Base-by-base conservation (phyloP, 1,140 invertebrate species). In the Ganaspis sp. region DNA sequence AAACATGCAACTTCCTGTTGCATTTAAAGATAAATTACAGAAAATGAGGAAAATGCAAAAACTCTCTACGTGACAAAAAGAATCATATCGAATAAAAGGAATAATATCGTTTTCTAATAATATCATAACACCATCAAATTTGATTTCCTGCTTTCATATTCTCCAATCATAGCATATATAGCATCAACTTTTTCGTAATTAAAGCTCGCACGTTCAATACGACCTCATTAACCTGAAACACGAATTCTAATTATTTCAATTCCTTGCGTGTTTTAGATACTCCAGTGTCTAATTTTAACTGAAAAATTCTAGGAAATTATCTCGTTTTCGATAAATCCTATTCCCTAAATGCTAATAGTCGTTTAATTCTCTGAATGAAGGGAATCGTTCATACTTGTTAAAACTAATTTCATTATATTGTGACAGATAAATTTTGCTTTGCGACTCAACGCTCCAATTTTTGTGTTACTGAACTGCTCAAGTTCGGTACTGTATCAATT, bases 211-310 rank as follows among this genome's bases (percentile, higher is more conserved):
- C 54, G 23, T 64, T 64, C 54, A 29, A 64, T 64, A 15, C 54
- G 23, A 64, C 54, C 54, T 64, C 54, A 64, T 64, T 64, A 45
- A 34, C 23, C 49, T 29, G 72, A 73, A 49, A 54, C 72, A 73
- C 49, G 42, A 73, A 49, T 73, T 73, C 49, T 34, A 34, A 58
- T 73, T 73, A 73, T 73, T 73, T 54, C 49, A 73, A 73, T 73
- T 73, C 17, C 72, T 49, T 23, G 72, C 49, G 37, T 54, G 54
- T 73, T 73, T 54, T 26, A 21, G 72, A 45, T 9, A 64, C 23
- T 29, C 9, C 15, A 49, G 45, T 49, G 45, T 49, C 23, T 12
- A 64, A 64, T 29, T 29, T n/a, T 29, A 29, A 23, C 54, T 29
- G 15, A 64, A 64, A 11, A 23, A 34, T 34, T 34, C 29, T 34